These are phyloP conservation scores for Microcaecilia unicolor DNA, from an alignment of 2,797 vertebrate genomes.

Conservation along the genomic window DNA sequence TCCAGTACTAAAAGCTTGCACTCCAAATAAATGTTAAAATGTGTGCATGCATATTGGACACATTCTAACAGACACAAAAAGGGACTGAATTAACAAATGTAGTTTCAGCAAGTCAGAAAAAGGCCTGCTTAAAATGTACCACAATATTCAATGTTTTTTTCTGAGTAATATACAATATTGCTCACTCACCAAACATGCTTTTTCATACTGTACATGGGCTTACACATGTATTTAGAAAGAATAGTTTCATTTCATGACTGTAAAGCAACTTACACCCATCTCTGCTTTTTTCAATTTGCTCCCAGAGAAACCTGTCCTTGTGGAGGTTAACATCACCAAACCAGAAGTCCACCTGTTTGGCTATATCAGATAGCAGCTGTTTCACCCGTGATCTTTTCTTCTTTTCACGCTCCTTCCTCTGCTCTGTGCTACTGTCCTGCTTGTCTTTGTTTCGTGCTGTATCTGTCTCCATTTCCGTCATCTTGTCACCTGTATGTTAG, in stretches of 20 bases:
- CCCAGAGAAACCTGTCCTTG: conserved; percentile 85
- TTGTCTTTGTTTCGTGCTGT: conserved; percentile 29
- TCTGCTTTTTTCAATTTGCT: conserved; percentile 79
- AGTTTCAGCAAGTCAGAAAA: no score
- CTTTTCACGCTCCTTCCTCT: conserved; percentile 80
- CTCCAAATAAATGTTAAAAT: no score
- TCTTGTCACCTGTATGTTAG: conserved; percentile 23
- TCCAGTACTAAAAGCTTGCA: no score
- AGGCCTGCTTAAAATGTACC: no score
- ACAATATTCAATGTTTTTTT: no score
- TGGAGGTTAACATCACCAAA: conserved; percentile 93
- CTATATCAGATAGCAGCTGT: conserved; percentile 84
- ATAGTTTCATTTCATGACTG: rapidly evolving
- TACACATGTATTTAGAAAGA: no score
- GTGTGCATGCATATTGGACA: no score
- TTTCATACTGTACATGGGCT: no score
- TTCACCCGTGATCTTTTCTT: conserved; percentile 92
- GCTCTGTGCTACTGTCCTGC: conserved; percentile 48
- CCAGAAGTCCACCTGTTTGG: conserved; percentile 96
- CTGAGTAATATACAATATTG: no score
- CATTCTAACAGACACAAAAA: no score
- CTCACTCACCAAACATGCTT: no score
- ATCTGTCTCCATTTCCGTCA: conserved; percentile 63
- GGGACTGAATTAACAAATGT: no score
- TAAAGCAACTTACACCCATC: conserved; percentile 76